Conservation (phyloP, 2,888 invertebrate genomes). For the Hartigia nigra region DNA sequence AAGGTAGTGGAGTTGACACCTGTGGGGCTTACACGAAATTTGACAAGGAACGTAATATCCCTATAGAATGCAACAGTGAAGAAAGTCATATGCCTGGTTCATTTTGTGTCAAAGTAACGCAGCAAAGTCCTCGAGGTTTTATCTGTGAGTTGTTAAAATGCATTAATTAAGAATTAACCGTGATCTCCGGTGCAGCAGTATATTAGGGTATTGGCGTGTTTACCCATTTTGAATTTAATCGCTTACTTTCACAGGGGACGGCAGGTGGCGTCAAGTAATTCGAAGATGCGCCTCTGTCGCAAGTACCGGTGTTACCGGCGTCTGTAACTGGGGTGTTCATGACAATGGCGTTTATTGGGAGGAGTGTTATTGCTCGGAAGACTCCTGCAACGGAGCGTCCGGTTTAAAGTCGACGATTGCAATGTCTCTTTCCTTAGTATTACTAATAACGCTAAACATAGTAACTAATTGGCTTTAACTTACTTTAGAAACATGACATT, state of each 20-base stretch:
- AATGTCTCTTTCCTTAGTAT: not conserved
- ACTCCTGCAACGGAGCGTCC: slow-evolving; percentile 82
- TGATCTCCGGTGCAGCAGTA: not conserved
- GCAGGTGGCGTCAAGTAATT: slow-evolving; percentile 92
- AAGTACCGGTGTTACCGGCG: slow-evolving; percentile 91
- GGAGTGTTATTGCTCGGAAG: slow-evolving; percentile 93
- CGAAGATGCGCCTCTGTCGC: slow-evolving; percentile 90
- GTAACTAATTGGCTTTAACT: not conserved
- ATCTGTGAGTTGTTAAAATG: slow-evolving; percentile 79
- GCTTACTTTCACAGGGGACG: slow-evolving; percentile 81
- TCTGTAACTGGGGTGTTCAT: slow-evolving; percentile 96
- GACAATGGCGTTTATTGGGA: slow-evolving; percentile 97
- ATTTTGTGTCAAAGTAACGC: slow-evolving; percentile 94
- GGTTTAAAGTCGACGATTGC: slow-evolving; percentile 18
- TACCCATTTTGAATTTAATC: not conserved
- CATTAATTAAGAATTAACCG: not conserved
- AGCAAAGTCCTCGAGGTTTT: slow-evolving; percentile 93
- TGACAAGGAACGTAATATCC: slow-evolving; percentile 85
- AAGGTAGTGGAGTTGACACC: slow-evolving; percentile 78
- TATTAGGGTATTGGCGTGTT: not conserved
- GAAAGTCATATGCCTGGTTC: slow-evolving; percentile 95
- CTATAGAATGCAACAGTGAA: slow-evolving; percentile 93
- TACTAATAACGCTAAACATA: not conserved
- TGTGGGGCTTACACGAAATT: slow-evolving; percentile 92
- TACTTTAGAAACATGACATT: not conserved